A percentile compares a stretch with the other conserved stretches of the same genome.
phyloP scores from a whole-genome alignment of 2,888 invertebrate species.

The Lasioglossum lativentre region DNA sequence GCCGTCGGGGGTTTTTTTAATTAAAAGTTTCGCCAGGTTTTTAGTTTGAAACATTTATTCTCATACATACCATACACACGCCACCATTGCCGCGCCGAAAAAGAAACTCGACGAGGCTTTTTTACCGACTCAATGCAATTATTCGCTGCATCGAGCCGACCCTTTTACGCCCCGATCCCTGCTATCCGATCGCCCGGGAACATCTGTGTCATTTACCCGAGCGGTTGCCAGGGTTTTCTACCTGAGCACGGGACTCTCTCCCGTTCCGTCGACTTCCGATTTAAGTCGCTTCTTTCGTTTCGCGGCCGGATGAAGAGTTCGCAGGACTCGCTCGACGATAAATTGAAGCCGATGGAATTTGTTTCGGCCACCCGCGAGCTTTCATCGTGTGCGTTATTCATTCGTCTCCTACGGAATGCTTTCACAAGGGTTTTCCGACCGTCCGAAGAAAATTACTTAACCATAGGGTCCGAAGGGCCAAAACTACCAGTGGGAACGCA shows the following conservation, averaged over 20 bases:
- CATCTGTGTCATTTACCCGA: too few species aligned
- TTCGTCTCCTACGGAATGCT: constrained; percentile 16
- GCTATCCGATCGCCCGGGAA: too few species aligned
- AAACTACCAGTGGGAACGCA: background rate
- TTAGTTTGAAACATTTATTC: too few species aligned
- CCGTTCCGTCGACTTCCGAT: background rate
- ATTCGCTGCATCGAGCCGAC: too few species aligned
- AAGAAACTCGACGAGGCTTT: too few species aligned
- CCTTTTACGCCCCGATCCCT: too few species aligned
- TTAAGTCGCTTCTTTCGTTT: background rate
- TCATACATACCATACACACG: too few species aligned
- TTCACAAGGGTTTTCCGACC: constrained; percentile 17
- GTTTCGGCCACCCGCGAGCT: constrained; percentile 32
- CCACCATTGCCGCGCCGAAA: too few species aligned
- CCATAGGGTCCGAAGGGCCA: constrained; percentile 37
- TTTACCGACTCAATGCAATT: too few species aligned
- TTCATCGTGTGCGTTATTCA: constrained; percentile 39
- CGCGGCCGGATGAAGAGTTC: background rate
- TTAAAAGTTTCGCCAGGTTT: too few species aligned
- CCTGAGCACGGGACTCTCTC: background rate
- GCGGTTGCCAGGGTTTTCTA: background rate
- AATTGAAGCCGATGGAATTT: constrained; percentile 16
- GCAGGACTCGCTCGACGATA: background rate
- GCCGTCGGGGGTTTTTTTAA: too few species aligned
- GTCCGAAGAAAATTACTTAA: constrained; percentile 47